These are phyloP conservation scores for Lepidostoma basale DNA, from an alignment of 1,140 invertebrate species.

Conservation along the genomic window DNA sequence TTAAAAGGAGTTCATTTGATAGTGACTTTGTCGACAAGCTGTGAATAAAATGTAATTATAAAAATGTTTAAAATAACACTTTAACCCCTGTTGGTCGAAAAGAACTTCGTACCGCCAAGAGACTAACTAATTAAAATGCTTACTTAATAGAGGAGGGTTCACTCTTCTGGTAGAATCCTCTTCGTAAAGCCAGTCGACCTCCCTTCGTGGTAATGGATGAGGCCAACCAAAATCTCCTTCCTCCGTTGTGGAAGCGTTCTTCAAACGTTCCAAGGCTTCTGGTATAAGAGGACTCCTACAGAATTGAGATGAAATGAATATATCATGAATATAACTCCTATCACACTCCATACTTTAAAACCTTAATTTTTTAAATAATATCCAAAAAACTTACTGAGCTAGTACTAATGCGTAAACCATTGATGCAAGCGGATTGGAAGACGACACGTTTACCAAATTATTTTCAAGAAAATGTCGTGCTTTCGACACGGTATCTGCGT, in stretches of 20 bases:
- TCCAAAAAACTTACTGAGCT: conserved; percentile 56
- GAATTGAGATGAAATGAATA: no score
- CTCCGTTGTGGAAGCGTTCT: conserved; percentile 66
- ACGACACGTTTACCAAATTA: conserved; percentile 60
- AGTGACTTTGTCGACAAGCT: no score
- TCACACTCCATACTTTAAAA: no score
- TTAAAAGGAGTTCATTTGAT: no score
- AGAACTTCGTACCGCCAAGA: no score
- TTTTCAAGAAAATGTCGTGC: conserved; percentile 65
- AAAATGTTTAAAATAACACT: no score
- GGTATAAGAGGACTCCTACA: conserved; percentile 60
- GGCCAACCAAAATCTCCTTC: conserved; percentile 71
- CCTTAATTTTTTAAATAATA: no score
- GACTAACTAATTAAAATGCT: conserved; percentile 22
- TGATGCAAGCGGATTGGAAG: conserved; percentile 62
- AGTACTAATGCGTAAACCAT: conserved; percentile 63
- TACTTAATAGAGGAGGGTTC: conserved; percentile 53
- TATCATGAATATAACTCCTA: no score
- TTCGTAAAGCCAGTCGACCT: conserved; percentile 66
- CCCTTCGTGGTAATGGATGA: conserved; percentile 55
- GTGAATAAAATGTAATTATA: no score
- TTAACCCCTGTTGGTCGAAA: no score
- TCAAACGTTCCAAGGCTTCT: conserved; percentile 61
- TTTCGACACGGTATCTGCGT: conserved; percentile 57
- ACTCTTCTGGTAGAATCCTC: conserved; percentile 57